Evolutionary conservation across 2,113 vertebrate species (phyloP), one percentile per base, ranked within the genome.

Genomic region (Seriola dumerili): DNA sequence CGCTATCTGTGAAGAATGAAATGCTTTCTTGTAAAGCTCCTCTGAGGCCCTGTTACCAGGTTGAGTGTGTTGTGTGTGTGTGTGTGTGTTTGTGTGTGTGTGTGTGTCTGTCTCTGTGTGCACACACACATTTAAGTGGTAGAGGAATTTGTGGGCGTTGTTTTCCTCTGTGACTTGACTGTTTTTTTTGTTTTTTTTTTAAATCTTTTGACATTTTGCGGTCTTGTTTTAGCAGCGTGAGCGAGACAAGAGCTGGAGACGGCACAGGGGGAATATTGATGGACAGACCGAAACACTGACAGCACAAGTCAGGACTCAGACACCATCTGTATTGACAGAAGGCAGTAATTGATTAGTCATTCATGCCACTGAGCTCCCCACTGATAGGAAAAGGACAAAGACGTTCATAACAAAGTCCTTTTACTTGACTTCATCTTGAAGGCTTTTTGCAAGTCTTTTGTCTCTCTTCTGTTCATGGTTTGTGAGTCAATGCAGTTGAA

Each of bases 331-430:
- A 84, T 88, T 83, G 89, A 90, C 86, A 85, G 89, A 88, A 32
- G 82, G 80, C 72, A 62, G 81, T 80, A 81, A 93, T 93, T 85
- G 93, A 92, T 91, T 88, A 75, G 77, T 84, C 83, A 85, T 84
- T 89, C 88, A 86, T 54, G 76, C 78, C 67, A 52, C 85, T 32
- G 61, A 80, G 74, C 79, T 81, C 72, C 90, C 89, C 69, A 10
- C 88, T 86, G 89, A 81, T 80, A 61, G 72, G 72, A 74, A 90
- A 90, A 86, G 85, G 87, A 91, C 87, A 90, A 70, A 80, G 69
- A 81, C 72, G 16, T 85, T 82, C 67, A 81, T 32, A 73, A 65
- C 69, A 74, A 81, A 88, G 88, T 85, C 63, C 77, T 79, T 89
- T 86, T 64, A 76, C 76, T 83, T 76, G 69, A 79, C 67, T 81